Evolutionary conservation across 2,113 vertebrate species (phyloP).

Genomic region (zebrafish (Danio rerio)): GRCz12tu NC_133189.1:2711501-2712000

Average conservation of each 20-base stretch:
- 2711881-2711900: conserved; percentile 72
- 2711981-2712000: not conserved
- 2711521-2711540: conserved; percentile 64
- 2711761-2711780: conserved; percentile 74
- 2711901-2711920: conserved; percentile 74
- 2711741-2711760: conserved; percentile 63
- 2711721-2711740: conserved; percentile 57
- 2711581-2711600: conserved; percentile 65
- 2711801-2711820: conserved; percentile 79
- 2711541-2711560: conserved; percentile 65
- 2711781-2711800: conserved; percentile 82
- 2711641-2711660: conserved; percentile 4
- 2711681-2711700: conserved; percentile 68
- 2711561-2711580: conserved; percentile 60
- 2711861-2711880: conserved; percentile 78
- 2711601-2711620: conserved; percentile 65
- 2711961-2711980: conserved; percentile 64
- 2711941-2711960: conserved; percentile 73
- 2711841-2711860: conserved; percentile 72
- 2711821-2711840: conserved; percentile 77
- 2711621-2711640: conserved; percentile 41
- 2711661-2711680: conserved; percentile 25
- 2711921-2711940: conserved; percentile 78
- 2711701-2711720: conserved; percentile 71
- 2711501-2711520: conserved; percentile 54